Evolutionary conservation across 2,113 vertebrate species (phyloP).

Genomic region (Mesembrinibis cayennensis): DNA sequence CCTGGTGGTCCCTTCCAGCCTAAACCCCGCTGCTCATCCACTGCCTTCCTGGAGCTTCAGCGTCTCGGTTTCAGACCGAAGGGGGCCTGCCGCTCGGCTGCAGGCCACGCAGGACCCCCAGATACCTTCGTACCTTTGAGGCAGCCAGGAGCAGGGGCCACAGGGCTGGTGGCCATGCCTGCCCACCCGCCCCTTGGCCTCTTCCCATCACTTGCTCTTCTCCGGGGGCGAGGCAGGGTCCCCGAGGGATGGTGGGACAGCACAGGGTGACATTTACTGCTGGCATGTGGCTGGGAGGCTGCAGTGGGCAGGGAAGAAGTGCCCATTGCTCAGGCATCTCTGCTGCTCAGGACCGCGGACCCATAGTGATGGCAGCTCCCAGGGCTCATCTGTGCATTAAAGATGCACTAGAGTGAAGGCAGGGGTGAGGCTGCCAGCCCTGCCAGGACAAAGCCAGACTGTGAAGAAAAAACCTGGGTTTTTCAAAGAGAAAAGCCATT

Average conservation of each 20-base stretch:
- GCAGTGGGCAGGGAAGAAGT: not conserved
- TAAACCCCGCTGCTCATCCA: too few species aligned
- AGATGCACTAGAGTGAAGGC: too few species aligned
- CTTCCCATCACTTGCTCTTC: not conserved
- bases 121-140: not conserved
- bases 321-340: not conserved
- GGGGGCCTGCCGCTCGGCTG: not conserved
- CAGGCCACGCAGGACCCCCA: too few species aligned
- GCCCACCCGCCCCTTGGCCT: not conserved
- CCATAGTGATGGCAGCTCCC: not conserved
- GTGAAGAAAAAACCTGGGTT: not conserved
- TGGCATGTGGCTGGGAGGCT: not conserved
- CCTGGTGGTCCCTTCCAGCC: not conserved
- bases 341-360: too few species aligned
- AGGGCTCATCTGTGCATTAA: accelerated
- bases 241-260: not conserved
- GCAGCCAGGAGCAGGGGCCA: too few species aligned
- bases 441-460: not conserved
- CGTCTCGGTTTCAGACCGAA: accelerated
- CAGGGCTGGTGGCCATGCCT: accelerated
- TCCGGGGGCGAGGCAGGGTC: not conserved
- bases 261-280: not conserved
- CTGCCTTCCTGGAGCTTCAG: not conserved
- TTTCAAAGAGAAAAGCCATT: not conserved
- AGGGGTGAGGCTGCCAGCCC: not conserved